phyloP scores from a whole-genome alignment of 2,113 vertebrate species.

The Oreocharis arfaki region DNA sequence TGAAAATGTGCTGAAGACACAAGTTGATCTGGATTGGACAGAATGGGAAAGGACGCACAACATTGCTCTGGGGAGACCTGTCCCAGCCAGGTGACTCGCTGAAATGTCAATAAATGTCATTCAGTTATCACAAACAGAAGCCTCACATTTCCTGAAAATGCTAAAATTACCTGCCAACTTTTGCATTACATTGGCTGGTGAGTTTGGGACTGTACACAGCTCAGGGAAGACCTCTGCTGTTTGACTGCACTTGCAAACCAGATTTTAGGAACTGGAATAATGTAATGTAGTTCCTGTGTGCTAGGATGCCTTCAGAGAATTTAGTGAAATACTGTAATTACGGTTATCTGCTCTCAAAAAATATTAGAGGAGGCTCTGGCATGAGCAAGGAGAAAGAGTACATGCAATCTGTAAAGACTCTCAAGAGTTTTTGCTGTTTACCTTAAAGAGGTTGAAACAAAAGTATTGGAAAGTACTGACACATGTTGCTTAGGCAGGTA shows the following conservation, averaged over 20 bases:
- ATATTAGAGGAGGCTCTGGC: not conserved
- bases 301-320: not conserved
- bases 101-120: not conserved
- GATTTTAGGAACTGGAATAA: not conserved
- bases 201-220: not conserved
- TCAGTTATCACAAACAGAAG: not conserved
- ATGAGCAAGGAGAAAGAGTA: not conserved
- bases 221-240: slow-evolving; percentile 61
- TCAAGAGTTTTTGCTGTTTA: not conserved
- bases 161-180: not conserved
- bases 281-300: not conserved
- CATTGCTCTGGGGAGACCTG: not conserved
- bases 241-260: not conserved
- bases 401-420: not conserved
- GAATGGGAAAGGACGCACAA: not conserved
- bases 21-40: not conserved
- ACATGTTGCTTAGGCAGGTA: not conserved
- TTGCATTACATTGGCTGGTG: not conserved
- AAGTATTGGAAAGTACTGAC: not conserved
- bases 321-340: not conserved
- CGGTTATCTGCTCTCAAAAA: not conserved
- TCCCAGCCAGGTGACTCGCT: not conserved
- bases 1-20: not conserved
- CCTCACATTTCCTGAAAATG: not conserved
- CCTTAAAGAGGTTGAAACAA: not conserved